These are phyloP conservation scores for Lamproptera curius DNA, from an alignment of 2,888 invertebrate species.

Conservation along the genomic window DNA sequence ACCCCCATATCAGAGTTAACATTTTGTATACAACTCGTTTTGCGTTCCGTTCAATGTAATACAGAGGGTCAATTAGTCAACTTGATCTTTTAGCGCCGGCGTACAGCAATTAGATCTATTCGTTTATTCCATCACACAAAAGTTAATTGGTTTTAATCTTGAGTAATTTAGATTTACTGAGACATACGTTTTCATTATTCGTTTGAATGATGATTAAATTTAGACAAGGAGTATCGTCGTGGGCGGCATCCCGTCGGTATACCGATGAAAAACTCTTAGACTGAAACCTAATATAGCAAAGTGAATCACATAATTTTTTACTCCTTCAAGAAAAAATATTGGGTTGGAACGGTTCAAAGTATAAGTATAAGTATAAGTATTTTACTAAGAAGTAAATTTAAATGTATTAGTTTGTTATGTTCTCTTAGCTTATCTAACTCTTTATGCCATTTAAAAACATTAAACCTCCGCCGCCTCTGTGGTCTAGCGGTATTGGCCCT, in stretches of 20 bases:
- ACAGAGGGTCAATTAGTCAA: background rate
- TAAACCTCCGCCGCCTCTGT: too few relatives aligned
- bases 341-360: background rate
- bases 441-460: too few relatives aligned
- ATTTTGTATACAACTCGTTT: too few relatives aligned
- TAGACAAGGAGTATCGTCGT: constrained; percentile 29
- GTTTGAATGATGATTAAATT: constrained; percentile 32
- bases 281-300: constrained; percentile 17
- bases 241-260: constrained; percentile 36
- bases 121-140: constrained; percentile 2
- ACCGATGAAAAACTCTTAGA: constrained; percentile 24
- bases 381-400: too few relatives aligned
- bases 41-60: too few relatives aligned
- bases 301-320: constrained; percentile 23
- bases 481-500: too few relatives aligned
- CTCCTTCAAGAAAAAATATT: background rate
- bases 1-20: too few relatives aligned
- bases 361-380: background rate
- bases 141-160: constrained; percentile 18
- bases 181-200: constrained; percentile 29
- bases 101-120: constrained; percentile 8
- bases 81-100: constrained; percentile 1
- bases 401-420: too few relatives aligned
- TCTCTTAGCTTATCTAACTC: too few relatives aligned
- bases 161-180: constrained; percentile 19